Evolutionary conservation across 35 echinoderm and acorn worm species (phyloP).

Genomic region (Acanthaster planci): DNA sequence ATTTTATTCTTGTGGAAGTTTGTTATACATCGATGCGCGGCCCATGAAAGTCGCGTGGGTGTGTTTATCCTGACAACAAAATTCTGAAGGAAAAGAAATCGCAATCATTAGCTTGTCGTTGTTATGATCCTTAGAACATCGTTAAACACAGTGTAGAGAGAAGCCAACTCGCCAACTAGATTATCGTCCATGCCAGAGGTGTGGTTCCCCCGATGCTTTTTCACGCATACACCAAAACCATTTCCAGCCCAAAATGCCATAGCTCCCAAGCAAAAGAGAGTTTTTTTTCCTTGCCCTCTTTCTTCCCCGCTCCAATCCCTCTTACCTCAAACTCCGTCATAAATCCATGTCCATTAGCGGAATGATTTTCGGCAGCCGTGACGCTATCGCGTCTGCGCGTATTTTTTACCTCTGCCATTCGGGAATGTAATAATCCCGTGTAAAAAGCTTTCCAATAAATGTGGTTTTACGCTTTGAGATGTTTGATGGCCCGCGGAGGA

Average conservation of each 20-base stretch:
- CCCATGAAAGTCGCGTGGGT: no score
- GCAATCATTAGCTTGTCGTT: no score
- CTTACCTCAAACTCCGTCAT: background rate
- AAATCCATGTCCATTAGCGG: background rate
- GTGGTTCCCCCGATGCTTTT: background rate
- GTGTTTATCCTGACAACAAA: no score
- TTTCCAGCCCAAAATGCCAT: conserved; percentile 11
- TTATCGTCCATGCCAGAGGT: background rate
- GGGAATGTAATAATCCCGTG: background rate
- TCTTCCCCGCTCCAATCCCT: no score
- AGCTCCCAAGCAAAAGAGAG: background rate
- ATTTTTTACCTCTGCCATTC: background rate
- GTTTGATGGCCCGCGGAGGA: no score
- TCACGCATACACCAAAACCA: background rate
- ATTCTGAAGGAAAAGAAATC: no score
- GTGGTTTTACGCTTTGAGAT: background rate
- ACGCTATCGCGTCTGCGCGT: background rate
- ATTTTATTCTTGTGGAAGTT: no score
- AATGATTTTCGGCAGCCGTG: background rate
- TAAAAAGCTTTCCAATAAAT: conserved; percentile 16
- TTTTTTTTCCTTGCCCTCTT: background rate
- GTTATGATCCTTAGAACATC: no score
- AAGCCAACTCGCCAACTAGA: background rate
- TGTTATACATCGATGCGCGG: no score
- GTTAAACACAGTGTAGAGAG: no score